phyloP scores from a whole-genome alignment of 2,113 vertebrate species.

The Hydrolagus affinis region DNA sequence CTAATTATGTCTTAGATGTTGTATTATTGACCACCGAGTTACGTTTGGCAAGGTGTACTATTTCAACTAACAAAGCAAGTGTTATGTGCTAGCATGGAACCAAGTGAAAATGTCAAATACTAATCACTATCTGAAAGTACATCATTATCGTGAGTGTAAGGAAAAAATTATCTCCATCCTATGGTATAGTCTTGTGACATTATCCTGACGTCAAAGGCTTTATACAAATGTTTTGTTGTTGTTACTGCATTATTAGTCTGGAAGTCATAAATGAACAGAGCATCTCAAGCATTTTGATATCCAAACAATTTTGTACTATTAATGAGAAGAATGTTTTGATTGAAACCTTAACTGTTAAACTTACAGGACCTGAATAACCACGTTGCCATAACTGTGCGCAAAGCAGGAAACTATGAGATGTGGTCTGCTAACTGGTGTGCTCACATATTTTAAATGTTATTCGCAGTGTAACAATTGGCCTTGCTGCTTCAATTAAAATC shows the following conservation, averaged over 20 bases:
- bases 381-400: neutral
- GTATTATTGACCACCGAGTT: no score
- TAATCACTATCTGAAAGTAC: neutral
- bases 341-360: neutral
- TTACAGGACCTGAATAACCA: neutral
- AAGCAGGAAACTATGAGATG: neutral
- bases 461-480: neutral
- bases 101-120: constrained; percentile 3
- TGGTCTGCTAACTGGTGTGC: neutral
- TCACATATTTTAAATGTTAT: neutral
- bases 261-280: no score
- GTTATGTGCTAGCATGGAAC: neutral
- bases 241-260: no score
- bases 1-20: no score
- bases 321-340: neutral
- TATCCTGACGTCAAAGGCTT: neutral
- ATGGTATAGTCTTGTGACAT: no score
- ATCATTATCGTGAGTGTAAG: no score
- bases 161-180: neutral
- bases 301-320: constrained; percentile 2
- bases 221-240: neutral
- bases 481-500: neutral
- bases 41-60: neutral
- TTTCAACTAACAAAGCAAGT: neutral
- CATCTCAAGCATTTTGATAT: no score